Percentiles rank a stretch among this genome's conserved stretches.
Conservation (phyloP, 2,888 invertebrate species). For the Acrobasis suavella region DNA sequence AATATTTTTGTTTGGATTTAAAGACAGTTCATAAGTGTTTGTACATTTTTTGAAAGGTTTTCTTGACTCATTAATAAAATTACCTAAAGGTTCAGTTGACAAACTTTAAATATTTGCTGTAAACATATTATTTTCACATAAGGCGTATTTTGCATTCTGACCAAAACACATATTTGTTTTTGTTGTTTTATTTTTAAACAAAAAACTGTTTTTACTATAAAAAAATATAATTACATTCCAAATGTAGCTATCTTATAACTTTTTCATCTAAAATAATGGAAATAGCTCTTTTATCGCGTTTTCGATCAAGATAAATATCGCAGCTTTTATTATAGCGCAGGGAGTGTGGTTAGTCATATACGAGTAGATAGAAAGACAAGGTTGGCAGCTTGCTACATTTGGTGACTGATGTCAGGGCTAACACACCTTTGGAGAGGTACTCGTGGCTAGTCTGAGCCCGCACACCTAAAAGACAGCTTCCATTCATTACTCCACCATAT, state of each 20-base stretch:
- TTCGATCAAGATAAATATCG: constrained; percentile 45
- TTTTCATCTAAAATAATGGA: constrained; percentile 29
- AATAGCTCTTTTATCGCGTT: constrained; percentile 36
- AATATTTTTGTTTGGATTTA: constrained; percentile 35
- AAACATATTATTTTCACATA: neutral
- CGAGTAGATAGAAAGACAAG: constrained; percentile 69
- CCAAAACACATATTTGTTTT: neutral
- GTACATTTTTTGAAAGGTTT: constrained; percentile 6
- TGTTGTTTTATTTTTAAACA: constrained; percentile 10
- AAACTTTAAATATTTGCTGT: neutral
- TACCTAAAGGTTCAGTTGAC: too few relatives aligned
- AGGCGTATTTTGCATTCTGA: neutral
- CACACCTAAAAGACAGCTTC: constrained; percentile 48
- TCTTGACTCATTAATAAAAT: neutral
- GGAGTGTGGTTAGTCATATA: constrained; percentile 55
- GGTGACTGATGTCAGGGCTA: constrained; percentile 78
- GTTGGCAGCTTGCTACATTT: constrained; percentile 75
- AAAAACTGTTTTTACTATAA: neutral
- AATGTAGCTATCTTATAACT: constrained; percentile 39
- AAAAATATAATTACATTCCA: constrained; percentile 19
- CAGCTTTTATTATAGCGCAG: constrained; percentile 49
- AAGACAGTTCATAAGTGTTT: constrained; percentile 2
- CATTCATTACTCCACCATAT: constrained; percentile 53
- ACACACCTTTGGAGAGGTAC: constrained; percentile 52
- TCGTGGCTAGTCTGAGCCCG: constrained; percentile 44